These are phyloP conservation scores for Dascillus cervinus DNA, from an alignment of 2,888 invertebrate genomes.

Conservation along the genomic window DNA sequence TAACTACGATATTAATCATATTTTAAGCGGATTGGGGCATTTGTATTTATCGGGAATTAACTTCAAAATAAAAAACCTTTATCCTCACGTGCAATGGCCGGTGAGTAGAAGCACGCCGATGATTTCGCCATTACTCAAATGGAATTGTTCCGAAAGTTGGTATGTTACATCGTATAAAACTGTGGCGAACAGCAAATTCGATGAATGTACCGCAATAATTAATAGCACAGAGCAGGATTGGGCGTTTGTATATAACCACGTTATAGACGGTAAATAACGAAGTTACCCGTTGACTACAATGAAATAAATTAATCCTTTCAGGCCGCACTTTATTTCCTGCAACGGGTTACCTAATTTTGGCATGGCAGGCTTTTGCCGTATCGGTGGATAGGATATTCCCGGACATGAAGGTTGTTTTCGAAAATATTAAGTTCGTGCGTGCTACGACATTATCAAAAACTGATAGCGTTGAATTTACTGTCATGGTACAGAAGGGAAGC, in stretches of 20 bases:
- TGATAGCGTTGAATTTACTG: constrained; percentile 24
- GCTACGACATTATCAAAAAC: too few species aligned
- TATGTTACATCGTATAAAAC: too few species aligned
- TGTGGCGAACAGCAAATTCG: too few species aligned
- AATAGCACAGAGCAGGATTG: constrained; percentile 57
- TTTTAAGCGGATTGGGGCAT: too few species aligned
- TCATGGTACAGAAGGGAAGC: too few species aligned
- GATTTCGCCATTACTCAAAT: constrained; percentile 74
- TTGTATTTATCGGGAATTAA: too few species aligned
- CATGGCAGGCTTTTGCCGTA: too few species aligned
- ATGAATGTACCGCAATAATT: constrained; percentile 55
- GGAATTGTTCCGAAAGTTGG: constrained; percentile 86
- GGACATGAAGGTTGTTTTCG: constrained; percentile 49
- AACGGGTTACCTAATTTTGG: constrained; percentile 47
- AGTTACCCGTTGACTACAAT: too few species aligned
- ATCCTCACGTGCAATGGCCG: constrained; percentile 71
- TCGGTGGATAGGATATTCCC: too few species aligned
- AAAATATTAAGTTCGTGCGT: too few species aligned
- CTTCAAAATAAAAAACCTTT: too few species aligned
- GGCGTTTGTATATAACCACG: constrained; percentile 70
- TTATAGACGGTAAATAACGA: constrained; percentile 70
- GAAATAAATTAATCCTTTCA: background rate
- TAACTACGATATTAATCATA: too few species aligned
- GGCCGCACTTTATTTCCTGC: constrained; percentile 55
- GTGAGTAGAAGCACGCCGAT: constrained; percentile 81